Evolutionary conservation across 2,797 vertebrate species (phyloP).

Genomic region (Protosalanx chinensis): DNA sequence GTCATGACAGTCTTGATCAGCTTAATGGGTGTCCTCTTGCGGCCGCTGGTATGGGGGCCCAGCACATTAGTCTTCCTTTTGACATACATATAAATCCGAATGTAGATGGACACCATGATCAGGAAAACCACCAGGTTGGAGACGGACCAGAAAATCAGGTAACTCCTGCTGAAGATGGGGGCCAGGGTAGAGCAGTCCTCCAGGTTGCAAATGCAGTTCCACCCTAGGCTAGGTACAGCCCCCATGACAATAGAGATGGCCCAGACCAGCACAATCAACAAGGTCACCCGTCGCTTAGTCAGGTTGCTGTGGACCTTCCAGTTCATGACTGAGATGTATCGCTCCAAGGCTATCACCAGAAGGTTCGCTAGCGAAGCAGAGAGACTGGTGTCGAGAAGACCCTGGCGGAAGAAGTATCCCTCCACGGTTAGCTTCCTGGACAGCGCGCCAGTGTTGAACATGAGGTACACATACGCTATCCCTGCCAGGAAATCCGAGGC

Average conservation of each 20-base stretch:
- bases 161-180: constrained; percentile 93
- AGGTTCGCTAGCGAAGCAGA: constrained; percentile 91
- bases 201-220: constrained; percentile 95
- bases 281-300: constrained; percentile 89
- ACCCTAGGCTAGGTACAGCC: constrained; percentile 89
- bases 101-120: constrained; percentile 89
- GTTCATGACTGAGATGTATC: constrained; percentile 91
- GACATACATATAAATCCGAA: constrained; percentile 92
- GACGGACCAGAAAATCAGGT: constrained; percentile 90
- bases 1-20: constrained; percentile 98
- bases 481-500: constrained; percentile 95
- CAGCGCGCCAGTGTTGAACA: constrained; percentile 90
- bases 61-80: constrained; percentile 86
- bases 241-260: constrained; percentile 91
- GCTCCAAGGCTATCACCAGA: constrained; percentile 91
- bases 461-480: constrained; percentile 93
- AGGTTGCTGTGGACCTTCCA: constrained; percentile 94
- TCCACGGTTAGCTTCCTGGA: constrained; percentile 83
- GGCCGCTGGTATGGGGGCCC: constrained; percentile 80
- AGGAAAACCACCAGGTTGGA: constrained; percentile 90
- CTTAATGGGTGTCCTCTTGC: constrained; percentile 88
- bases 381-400: constrained; percentile 89
- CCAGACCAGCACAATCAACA: constrained; percentile 90
- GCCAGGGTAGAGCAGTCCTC: constrained; percentile 84
- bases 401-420: constrained; percentile 90